phyloP scores from a whole-genome alignment of 2,113 vertebrate species.

The Proteles cristata region DNA sequence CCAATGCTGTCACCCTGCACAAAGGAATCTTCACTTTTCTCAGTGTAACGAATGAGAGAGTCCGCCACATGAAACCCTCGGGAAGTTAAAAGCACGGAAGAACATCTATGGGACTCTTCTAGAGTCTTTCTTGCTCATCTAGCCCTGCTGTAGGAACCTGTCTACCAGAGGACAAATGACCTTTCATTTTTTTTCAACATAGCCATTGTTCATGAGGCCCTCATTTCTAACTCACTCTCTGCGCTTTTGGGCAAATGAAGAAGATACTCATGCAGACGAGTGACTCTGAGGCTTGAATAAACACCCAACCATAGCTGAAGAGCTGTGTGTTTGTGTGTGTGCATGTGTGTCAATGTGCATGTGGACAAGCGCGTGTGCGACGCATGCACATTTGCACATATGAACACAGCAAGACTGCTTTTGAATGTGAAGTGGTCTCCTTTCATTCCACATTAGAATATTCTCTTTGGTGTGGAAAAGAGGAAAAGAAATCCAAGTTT shows the following conservation, averaged over 20 bases:
- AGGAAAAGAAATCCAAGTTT: neutral
- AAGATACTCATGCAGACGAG: neutral
- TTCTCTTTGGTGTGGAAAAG: neutral
- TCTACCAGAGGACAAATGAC: neutral
- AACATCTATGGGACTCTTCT: neutral
- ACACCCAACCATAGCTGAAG: neutral
- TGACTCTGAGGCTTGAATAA: neutral
- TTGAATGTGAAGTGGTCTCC: neutral
- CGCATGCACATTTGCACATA: fast-evolving
- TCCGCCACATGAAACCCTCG: neutral
- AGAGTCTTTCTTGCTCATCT: neutral
- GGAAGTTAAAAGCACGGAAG: neutral
- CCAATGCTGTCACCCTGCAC: neutral
- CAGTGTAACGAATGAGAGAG: neutral
- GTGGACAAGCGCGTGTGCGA: neutral
- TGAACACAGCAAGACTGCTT: neutral
- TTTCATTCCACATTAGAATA: neutral
- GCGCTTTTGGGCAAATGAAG: neutral
- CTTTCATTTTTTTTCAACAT: neutral
- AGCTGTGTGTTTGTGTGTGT: neutral
- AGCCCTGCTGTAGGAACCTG: neutral
- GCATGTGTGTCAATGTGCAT: no score
- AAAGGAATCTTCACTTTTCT: neutral
- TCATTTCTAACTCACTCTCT: neutral
- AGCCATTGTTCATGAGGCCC: neutral